Evolutionary conservation across 2,888 invertebrate species (phyloP), one percentile per base, ranked within the genome.

Genomic region (Halictus ligatus): DNA sequence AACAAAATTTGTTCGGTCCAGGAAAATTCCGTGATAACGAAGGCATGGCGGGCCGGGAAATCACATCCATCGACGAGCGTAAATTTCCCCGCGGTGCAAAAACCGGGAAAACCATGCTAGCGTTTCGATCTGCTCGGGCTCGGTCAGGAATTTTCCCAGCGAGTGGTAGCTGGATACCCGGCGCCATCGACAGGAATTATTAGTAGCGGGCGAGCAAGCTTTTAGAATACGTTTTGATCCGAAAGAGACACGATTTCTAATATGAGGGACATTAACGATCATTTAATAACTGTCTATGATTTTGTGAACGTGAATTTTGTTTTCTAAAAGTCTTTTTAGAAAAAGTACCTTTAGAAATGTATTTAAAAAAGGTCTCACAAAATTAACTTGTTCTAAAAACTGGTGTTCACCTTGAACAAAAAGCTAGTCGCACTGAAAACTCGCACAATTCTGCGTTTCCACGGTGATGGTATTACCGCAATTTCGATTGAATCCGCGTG

Each of bases 11-110:
- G 25, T 15, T 60, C 60, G 60, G 2, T 1, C 25, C 60, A 40
- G 83, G 60, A 79, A 75, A 78, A 29, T 54, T 10, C 15, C 54
- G n/a, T 54, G 75, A 72, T 83, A 75, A 72, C 50, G 25, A 21
- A 72, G n/a, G 46, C 46, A 60, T 69, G 60, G 60, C 60, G 60
- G 60, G 21, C 67, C 29, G 72, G 43, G 15, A 74, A 50, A 74
- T 74, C 54, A 35, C 48, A 50, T 75, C 54, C 74, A 35, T 54
- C 54, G 54, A 40, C 54, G 54, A 58, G 10, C 74, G 74, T 75
- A 75, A 69, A 58, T 35, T 75, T 35, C 21, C 29, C 54, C 35
- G 18, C 3, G 40, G 54, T 58, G 40, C 60, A 81, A 78, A 60
- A 75, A 46, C 25, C 25, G 15, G 69, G 10, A 71, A 35, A 43